Base-by-base conservation (phyloP, 1,140 invertebrate species). In the Bombus impatiens region DNA sequence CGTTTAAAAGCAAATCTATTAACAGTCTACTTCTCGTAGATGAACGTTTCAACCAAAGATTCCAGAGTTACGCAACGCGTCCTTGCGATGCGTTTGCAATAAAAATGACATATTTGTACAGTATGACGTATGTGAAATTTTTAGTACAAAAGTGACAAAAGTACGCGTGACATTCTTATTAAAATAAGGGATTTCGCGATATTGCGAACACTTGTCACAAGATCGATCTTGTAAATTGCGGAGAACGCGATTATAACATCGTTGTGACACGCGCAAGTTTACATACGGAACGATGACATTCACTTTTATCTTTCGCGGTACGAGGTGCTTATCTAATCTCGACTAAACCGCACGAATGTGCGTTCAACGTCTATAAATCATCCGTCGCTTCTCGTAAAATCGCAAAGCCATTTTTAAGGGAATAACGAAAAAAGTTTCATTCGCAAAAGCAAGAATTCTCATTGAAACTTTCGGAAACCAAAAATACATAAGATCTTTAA, bases 261-360 rank as follows among this genome's bases (percentile, higher is more conserved):
- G 32, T 47, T 82, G 25, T 42, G 15, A 67, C 44, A 32, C 8
- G 22, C 67, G 53, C 15, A 5, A 67, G 2, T 68, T n/a, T 70
- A 42, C 42, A 28, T 12, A 25, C 25, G 35, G 18, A 53, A 70
- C 28, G 82, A 84, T 76, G 59, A 76, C 28, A 76, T 37, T 84
- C 28, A 0, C 2, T 40, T 53, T 84, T 70, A 84, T 78, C 62
- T 57, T 32, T 70, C 47, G 15, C 70, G n/a, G 13, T 28, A 68
- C 25, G 25, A 28, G 42, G 18, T 4, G 40, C 18, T 84, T 84
- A 84, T 84, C 82, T 84, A 84, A 84, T 84, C 75, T 37, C 4
- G 15, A 44, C 1, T 28, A 78, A 57, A 78, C 25, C 18, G 4
- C 1, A 8, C 22, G 4, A 22, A 2, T 4, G 37, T 22, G 6